A percentile compares a stretch with the other conserved stretches of the same genome.
These are phyloP conservation scores for Mormyrops boulengeri DNA, from an alignment of 2,797 vertebrate species.

Conservation along the genomic window DNA sequence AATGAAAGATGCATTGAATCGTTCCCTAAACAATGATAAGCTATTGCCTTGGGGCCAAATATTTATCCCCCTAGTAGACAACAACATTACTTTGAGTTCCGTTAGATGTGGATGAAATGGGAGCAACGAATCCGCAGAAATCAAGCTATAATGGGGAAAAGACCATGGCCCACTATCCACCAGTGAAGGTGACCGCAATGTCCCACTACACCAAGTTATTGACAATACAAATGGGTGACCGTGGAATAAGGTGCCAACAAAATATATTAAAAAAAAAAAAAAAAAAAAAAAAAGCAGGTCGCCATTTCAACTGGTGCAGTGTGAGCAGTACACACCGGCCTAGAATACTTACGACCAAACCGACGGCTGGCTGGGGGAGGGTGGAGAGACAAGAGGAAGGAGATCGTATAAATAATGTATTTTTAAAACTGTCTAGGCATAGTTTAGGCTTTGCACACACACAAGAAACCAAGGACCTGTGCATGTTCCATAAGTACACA, in stretches of 20 bases:
- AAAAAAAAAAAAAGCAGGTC: not conserved
- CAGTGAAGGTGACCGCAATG: not conserved
- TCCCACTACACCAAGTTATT: not conserved
- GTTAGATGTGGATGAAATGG: not conserved
- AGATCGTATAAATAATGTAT: not conserved
- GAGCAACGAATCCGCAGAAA: not conserved
- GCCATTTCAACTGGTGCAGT: not conserved
- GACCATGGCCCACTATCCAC: not conserved
- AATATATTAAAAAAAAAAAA: too few species aligned
- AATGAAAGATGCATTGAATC: not conserved
- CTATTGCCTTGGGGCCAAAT: not conserved
- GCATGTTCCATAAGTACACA: not conserved
- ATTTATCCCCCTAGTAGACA: not conserved
- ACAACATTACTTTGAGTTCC: not conserved
- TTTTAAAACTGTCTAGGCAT: not conserved
- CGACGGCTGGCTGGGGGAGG: slow-evolving; percentile 42
- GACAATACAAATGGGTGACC: not conserved
- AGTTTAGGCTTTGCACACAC: not conserved
- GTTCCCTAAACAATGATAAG: not conserved
- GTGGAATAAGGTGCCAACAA: not conserved
- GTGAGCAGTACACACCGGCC: slow-evolving; percentile 25
- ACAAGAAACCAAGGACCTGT: not conserved
- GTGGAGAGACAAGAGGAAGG: slow-evolving; percentile 28
- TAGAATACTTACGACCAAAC: slow-evolving; percentile 43
- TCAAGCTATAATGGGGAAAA: not conserved